A percentile compares a stretch with the other conserved stretches of the same genome.
Conservation (phyloP, 1,140 invertebrate genomes). For the Drosophila dunni region DNA sequence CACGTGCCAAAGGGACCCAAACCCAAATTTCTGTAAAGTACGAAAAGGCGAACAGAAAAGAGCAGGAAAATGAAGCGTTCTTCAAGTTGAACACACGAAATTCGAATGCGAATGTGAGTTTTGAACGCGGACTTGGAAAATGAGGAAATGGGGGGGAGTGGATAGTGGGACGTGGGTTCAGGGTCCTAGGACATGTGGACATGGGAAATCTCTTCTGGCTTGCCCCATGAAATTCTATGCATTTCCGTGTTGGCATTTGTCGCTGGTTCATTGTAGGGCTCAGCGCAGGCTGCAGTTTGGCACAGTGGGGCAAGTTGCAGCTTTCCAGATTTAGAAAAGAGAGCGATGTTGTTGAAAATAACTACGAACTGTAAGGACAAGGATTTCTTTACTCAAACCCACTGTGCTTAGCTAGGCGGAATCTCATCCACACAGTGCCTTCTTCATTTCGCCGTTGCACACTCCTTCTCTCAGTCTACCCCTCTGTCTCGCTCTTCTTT, state of each 20-base stretch:
- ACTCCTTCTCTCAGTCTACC: background rate
- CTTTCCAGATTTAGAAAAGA: background rate
- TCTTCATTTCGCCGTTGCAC: too few relatives aligned
- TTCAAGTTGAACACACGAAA: conserved; percentile 31
- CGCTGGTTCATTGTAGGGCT: conserved; percentile 66
- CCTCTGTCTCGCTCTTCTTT: background rate
- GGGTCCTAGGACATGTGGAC: conserved; percentile 6
- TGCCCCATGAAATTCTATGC: conserved; percentile 74
- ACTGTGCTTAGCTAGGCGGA: conserved; percentile 10
- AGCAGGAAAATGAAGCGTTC: conserved; percentile 18
- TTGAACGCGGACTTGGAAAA: conserved; percentile 11
- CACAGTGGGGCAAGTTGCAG: conserved; percentile 26
- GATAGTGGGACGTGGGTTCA: background rate
- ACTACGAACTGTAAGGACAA: too few relatives aligned
- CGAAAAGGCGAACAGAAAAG: background rate
- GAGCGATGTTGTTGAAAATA: too few relatives aligned
- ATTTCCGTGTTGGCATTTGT: conserved; percentile 81
- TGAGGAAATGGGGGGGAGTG: background rate
- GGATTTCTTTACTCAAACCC: background rate
- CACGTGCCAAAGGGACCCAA: conserved; percentile 63
- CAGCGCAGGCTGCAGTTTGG: conserved; percentile 23
- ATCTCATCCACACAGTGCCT: background rate
- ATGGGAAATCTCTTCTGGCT: conserved; percentile 29
- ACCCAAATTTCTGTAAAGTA: background rate
- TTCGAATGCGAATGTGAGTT: conserved; percentile 20